Base-by-base conservation (phyloP, 2,888 invertebrate species). In the Alcis repandata region DNA sequence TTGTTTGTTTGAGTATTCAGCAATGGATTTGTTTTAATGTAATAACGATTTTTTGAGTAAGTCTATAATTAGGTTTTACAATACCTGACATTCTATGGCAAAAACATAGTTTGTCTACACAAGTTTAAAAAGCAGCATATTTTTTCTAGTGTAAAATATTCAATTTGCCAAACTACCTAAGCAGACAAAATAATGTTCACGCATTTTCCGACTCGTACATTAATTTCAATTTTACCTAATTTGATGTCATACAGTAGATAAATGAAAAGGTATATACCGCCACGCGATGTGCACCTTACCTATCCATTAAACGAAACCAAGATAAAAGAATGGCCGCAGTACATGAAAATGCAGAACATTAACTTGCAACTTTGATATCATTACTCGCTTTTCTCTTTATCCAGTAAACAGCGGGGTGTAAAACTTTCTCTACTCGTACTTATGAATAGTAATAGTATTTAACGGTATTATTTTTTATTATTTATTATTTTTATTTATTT, bases 241-340 rank as follows among this genome's bases (percentile, higher is more conserved):
- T 36, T 33, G 33, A 51, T 33, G 38, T 38, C 52, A 13, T 36
- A 2, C 27, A 27, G 27, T 45, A 43, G 51, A 70, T 33, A 27
- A n/a, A 69, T 58, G 22, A n/a, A 40, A 65, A 66, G 38, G 38
- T 17, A n/a, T n/a, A n/a, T n/a, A 38, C 70, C 54, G 40, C 49
- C 63, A 59, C 59, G 71, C 68, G 59, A 62, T 48, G 54, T 49
- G 38, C 38, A 52, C 36, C 20, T 20, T 52, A 6, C 4, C 33
- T 19, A 51, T 51, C 20, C 0, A 19, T 45, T 45, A 19, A 11
- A 11, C 2, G 11, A 45, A 45, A 27, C 27, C 27, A 27, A 27
- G 27, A 27, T 27, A 27, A 27, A 27, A 27, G 27, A 27, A 27
- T 2, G 15, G 2, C 15, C 15, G 6, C 15, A 40, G 40, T 15